Percentiles rank a stretch among this genome's conserved stretches.
Evolutionary conservation across 2,888 invertebrate species (phyloP).

Genomic region (Dryobota labecula): DNA sequence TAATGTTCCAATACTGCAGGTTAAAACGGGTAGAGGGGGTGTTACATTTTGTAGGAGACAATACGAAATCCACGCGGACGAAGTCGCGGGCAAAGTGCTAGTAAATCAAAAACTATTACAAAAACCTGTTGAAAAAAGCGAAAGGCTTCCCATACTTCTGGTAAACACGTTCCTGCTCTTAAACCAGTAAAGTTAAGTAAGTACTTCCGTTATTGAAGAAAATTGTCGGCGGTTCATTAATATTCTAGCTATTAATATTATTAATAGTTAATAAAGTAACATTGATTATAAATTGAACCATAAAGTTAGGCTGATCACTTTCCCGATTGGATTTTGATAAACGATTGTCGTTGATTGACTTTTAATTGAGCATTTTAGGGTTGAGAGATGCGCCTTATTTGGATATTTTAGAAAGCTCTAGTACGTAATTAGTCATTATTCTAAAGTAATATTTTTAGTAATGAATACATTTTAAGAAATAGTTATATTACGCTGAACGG

Average conservation of each 20-base stretch:
- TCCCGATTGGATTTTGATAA: conserved; percentile 54
- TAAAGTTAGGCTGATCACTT: conserved; percentile 43
- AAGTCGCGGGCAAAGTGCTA: too few species aligned
- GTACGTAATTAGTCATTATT: background rate
- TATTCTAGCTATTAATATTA: conserved; percentile 50
- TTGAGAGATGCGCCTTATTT: conserved; percentile 4
- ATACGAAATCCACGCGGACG: too few species aligned
- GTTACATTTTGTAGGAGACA: too few species aligned
- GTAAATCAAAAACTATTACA: conserved; percentile 33
- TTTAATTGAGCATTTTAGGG: conserved; percentile 34
- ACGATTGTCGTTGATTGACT: conserved; percentile 39
- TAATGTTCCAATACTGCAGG: too few species aligned
- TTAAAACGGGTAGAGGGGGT: too few species aligned
- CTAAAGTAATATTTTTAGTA: background rate
- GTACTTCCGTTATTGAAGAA: conserved; percentile 57
- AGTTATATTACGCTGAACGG: background rate
- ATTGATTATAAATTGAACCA: conserved; percentile 39
- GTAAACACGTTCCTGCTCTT: conserved; percentile 36
- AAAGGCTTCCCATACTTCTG: conserved; percentile 52
- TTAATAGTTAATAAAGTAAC: conserved; percentile 57
- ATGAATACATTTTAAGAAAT: background rate
- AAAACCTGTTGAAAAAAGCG: conserved; percentile 47
- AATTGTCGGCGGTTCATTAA: conserved; percentile 52
- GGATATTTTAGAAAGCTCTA: conserved; percentile 1
- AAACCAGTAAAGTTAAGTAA: conserved; percentile 54